Base-by-base conservation (phyloP, 2,113 vertebrate species). In the Ranitomeya variabilis region DNA sequence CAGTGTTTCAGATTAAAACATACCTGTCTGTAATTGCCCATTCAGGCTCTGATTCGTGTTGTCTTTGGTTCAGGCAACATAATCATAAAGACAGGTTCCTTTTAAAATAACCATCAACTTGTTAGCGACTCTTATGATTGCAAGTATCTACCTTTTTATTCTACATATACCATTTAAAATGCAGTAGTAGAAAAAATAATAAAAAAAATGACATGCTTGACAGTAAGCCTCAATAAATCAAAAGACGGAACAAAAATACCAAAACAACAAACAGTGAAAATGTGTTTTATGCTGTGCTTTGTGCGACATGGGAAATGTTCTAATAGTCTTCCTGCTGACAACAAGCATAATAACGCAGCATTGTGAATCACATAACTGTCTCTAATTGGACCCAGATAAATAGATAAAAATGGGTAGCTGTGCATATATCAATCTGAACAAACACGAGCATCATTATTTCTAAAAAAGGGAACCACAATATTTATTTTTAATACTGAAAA, bases 301-400 rank as follows among this genome's bases (percentile, higher is more conserved):
- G 16, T 16, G 31, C 80, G 60, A 82, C 80, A 66, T 82, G 80
- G 80, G 62, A 62, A 64, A 82, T 69, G 23, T 26, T 26, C 23
- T 69, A 69, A 69, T 69, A 69, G 67, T 69, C 67, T 26, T 69
- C 67, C 67, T 69, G 67, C 67, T 69, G 67, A 26, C 67, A 69
- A 69, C 52, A 78, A 78, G 16, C 76, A 78, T 54, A 21, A 78
- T 54, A 52, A 51, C 52, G 51, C 52, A 52, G 45, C 52, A 18
- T 45, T 54, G 52, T 54, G 52, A n/a, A 18, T 78, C 66, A 52
- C 31, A 21, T 45, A 54, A 78, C 52, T 78, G 21, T 78, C 45
- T 78, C 76, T 52, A 45, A 78, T 52, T 78, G 21, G 37, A 78
- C 76, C 52, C 54, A 78, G 37, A 78, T 78, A 78, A 78, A 80